Conservation (phyloP, 2,888 invertebrate genomes). For the Agrotis ipsilon region DNA sequence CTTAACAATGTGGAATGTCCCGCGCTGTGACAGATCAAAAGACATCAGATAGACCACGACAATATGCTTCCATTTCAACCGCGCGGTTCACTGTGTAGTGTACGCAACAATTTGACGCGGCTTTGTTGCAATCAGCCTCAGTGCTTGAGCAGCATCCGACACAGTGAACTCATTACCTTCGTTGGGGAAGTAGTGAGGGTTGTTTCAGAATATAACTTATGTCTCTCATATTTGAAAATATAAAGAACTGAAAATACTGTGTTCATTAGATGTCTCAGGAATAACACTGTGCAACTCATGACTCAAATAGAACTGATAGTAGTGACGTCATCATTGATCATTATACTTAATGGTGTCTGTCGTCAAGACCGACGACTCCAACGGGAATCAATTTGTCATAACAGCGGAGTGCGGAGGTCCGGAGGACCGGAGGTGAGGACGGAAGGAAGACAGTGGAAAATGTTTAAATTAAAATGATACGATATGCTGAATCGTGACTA, state of each 20-base stretch:
- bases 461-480: conserved; percentile 7
- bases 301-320: no score
- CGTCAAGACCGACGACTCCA: conserved; percentile 55
- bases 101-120: conserved; percentile 3
- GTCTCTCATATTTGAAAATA: no score
- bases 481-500: background rate
- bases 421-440: background rate
- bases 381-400: conserved; percentile 54
- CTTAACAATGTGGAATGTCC: background rate
- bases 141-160: background rate
- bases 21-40: background rate
- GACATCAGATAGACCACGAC: background rate
- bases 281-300: no score
- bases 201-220: no score
- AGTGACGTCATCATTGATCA: conserved; percentile 23
- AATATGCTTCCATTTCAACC: no score
- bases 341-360: conserved; percentile 37
- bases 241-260: no score
- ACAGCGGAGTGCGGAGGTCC: conserved; percentile 6
- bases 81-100: no score
- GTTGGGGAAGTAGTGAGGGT: no score
- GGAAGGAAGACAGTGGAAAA: background rate
- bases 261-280: no score
- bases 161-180: conserved; percentile 11
- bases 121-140: conserved; percentile 6